A percentile compares a stretch with the other conserved stretches of the same genome.
Conservation (phyloP, 2,797 vertebrate genomes). For the Acridotheres tristis region DNA sequence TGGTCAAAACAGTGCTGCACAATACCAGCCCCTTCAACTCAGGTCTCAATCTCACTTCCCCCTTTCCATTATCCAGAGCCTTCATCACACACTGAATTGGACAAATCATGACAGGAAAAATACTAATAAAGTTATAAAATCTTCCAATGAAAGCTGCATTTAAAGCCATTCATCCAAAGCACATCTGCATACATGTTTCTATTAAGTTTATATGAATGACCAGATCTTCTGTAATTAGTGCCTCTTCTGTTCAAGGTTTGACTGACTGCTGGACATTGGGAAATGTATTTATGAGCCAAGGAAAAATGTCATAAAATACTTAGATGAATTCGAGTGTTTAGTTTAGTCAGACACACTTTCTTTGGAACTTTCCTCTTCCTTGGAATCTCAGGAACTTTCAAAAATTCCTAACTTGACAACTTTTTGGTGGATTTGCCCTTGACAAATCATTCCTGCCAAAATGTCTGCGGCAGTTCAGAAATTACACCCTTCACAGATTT, state of each 20-base stretch:
- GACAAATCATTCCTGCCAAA: constrained; percentile 24
- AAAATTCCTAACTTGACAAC: constrained; percentile 2
- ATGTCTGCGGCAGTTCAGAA: constrained; percentile 27
- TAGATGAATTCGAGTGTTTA: not conserved
- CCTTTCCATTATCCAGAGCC: not conserved
- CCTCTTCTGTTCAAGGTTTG: not conserved
- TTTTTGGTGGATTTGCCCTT: not conserved
- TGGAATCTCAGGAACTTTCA: not conserved
- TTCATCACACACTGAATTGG: not conserved
- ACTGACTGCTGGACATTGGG: not conserved
- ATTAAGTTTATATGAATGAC: not conserved
- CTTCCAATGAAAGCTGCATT: not conserved
- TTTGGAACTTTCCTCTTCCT: not conserved
- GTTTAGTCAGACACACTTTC: not conserved
- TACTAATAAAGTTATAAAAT: not conserved
- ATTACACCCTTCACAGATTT: constrained; percentile 11
- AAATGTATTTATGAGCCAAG: not conserved
- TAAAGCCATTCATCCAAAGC: not conserved
- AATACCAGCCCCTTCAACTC: not conserved
- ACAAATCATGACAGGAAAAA: not conserved
- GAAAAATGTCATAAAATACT: not conserved
- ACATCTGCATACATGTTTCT: not conserved
- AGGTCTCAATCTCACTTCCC: not conserved
- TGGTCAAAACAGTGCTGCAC: not conserved
- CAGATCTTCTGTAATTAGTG: not conserved